Base-by-base conservation (phyloP, 2,888 invertebrate species). In the Serripes groenlandicus region DNA sequence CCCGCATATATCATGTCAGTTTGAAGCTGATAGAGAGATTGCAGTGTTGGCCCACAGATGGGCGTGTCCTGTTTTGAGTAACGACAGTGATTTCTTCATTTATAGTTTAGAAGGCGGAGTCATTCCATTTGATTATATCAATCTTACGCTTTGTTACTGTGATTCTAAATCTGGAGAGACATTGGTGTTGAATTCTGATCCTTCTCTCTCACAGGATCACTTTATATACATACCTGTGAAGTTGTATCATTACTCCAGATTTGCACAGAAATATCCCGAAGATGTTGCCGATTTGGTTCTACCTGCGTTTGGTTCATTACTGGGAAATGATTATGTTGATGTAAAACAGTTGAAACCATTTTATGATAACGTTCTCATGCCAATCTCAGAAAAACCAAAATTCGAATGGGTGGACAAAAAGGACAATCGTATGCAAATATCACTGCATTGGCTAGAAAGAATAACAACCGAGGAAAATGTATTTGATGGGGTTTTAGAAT, bases 1-100 rank as follows among this genome's bases (percentile, higher is more conserved):
- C 11, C 95, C 96, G 0, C 96, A 96, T 83, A 96, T 96, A 64
- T 96, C 97, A 72, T 97, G 97, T 92, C 96, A 97, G 88, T 98
- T 97, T 94, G 99, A 99, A 95, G 98, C 98, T 0, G 99, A 99
- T 93, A 96, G 97, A 88, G 97, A 98, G 92, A 96, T 98, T 75
- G 98, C 98, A 0, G 96, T 97, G 0, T 94, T 98, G 88, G 97
- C 98, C 0, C 96, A 96, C 86, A 95, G 96, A 76, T 95, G 98
- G 1, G 95, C 97, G 54, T 98, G 98, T 90, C 98, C 98, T 0
- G 97, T 99, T 1, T 94, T 99, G 3, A 98, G 98, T 92, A 97
- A 97, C 89, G 99, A 99, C 95, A 98, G 98, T 0, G 99, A 99
- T 95, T 99, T 98, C 95, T 98, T 97, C 92, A 97, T 99, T 86